These are phyloP conservation scores for Catocala nupta DNA, from an alignment of 2,888 invertebrate genomes.

Conservation along the genomic window DNA sequence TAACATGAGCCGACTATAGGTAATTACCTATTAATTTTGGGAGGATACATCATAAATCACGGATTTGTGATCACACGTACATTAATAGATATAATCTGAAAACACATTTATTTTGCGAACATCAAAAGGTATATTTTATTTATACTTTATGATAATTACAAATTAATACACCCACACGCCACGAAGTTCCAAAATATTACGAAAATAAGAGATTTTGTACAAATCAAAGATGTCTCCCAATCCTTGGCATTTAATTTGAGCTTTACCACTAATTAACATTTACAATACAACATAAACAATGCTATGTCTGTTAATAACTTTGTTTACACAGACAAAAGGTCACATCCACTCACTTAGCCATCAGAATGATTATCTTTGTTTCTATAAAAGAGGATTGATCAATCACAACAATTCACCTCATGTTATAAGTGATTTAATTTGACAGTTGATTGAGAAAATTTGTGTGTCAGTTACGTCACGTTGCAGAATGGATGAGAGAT, in stretches of 20 bases:
- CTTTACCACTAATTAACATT: slow-evolving; percentile 59
- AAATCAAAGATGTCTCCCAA: slow-evolving; percentile 36
- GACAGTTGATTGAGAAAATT: too few relatives aligned
- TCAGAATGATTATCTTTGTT: slow-evolving; percentile 47
- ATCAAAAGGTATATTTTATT: too few relatives aligned
- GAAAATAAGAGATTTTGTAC: not conserved
- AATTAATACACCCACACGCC: not conserved
- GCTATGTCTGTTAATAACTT: slow-evolving; percentile 50
- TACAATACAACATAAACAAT: slow-evolving; percentile 61
- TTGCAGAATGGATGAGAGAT: too few relatives aligned
- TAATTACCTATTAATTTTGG: slow-evolving; percentile 5
- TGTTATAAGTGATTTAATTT: too few relatives aligned
- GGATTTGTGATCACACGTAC: slow-evolving; percentile 2
- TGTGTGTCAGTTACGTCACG: too few relatives aligned
- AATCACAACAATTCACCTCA: slow-evolving; percentile 27
- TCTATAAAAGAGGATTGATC: slow-evolving; percentile 45
- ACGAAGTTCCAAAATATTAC: not conserved
- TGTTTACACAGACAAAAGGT: slow-evolving; percentile 56
- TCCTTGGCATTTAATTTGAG: slow-evolving; percentile 56
- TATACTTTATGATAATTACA: slow-evolving; percentile 1
- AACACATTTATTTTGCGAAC: not conserved
- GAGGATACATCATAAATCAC: slow-evolving; percentile 1
- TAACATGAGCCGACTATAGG: not conserved
- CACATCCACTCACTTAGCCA: slow-evolving; percentile 43
- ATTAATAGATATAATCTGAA: not conserved